phyloP scores from a whole-genome alignment of 1,140 invertebrate genomes.

The Lethrus apterus region DNA sequence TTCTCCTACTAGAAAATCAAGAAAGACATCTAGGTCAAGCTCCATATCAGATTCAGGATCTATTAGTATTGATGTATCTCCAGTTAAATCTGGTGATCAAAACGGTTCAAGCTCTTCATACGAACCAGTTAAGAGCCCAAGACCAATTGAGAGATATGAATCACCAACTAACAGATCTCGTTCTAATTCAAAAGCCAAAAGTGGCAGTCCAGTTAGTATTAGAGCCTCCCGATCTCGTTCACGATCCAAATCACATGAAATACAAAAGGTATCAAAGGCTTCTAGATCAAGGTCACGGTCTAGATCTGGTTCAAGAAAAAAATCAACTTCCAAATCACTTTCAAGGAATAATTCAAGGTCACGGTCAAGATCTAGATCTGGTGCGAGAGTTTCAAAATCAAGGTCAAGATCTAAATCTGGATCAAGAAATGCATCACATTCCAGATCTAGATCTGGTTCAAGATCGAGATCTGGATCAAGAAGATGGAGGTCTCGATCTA shows the following conservation, averaged over 20 bases:
- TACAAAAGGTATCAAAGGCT: too few species aligned
- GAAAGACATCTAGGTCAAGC: background rate
- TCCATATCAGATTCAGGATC: constrained; percentile 16
- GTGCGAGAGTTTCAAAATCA: constrained; percentile 17
- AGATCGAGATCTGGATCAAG: constrained; percentile 34
- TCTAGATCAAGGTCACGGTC: constrained; percentile 28
- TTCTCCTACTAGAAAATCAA: background rate
- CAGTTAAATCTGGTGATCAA: constrained; percentile 12
- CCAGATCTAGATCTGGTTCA: constrained; percentile 22
- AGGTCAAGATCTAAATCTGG: constrained; percentile 33
- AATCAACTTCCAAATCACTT: constrained; percentile 26
- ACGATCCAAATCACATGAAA: constrained; percentile 24
- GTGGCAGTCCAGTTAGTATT: background rate
- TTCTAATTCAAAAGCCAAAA: constrained; percentile 29
- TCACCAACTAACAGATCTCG: constrained; percentile 19
- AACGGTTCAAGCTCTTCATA: constrained; percentile 13
- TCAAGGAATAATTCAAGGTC: constrained; percentile 16
- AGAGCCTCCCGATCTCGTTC: constrained; percentile 34
- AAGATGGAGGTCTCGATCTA: constrained; percentile 28
- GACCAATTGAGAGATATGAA: background rate
- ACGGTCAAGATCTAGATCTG: constrained; percentile 24
- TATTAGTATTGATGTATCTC: constrained; percentile 17
- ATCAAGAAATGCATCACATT: constrained; percentile 26
- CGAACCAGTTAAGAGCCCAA: constrained; percentile 15
- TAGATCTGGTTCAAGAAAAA: constrained; percentile 22